Conservation (phyloP, 2,888 invertebrate genomes). For the Drosophila pseudotakahashii region DNA sequence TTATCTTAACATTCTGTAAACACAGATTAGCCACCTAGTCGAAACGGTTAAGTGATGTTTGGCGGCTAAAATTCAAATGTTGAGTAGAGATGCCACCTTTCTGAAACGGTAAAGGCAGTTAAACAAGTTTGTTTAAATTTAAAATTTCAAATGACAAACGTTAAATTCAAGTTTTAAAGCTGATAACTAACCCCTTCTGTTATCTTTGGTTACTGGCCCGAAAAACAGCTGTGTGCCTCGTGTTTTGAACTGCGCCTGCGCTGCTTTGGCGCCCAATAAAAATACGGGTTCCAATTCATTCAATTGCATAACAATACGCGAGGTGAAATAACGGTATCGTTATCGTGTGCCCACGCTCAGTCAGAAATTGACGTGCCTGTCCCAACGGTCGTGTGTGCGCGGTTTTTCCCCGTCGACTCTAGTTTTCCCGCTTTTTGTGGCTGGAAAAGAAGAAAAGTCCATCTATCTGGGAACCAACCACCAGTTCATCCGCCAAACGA, state of each 20-base stretch:
- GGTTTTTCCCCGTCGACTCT: constrained; percentile 8
- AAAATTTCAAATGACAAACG: not conserved
- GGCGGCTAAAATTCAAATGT: too few relatives aligned
- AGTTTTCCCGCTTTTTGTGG: constrained; percentile 26
- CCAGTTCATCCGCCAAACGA: constrained; percentile 18
- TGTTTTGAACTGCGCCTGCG: constrained; percentile 50
- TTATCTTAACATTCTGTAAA: too few relatives aligned
- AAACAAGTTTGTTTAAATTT: not conserved
- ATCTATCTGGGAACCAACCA: constrained; percentile 17
- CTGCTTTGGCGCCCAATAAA: constrained; percentile 62
- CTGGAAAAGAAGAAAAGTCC: constrained; percentile 10
- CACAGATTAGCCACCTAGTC: too few relatives aligned
- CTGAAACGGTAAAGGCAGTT: not conserved
- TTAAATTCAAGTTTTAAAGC: too few relatives aligned
- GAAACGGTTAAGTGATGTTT: too few relatives aligned
- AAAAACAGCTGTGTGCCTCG: constrained; percentile 56
- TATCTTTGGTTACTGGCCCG: not conserved
- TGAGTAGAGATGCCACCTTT: not conserved
- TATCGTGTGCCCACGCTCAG: constrained; percentile 64
- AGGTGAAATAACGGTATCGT: constrained; percentile 71
- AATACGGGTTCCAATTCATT: constrained; percentile 62
- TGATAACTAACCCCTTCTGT: too few relatives aligned
- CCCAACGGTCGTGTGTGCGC: constrained; percentile 55
- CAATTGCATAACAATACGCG: constrained; percentile 71
- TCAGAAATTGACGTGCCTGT: constrained; percentile 76